phyloP scores from a whole-genome alignment of 2,797 vertebrate species.

The Tokudaia tokunoshimensis region DNA sequence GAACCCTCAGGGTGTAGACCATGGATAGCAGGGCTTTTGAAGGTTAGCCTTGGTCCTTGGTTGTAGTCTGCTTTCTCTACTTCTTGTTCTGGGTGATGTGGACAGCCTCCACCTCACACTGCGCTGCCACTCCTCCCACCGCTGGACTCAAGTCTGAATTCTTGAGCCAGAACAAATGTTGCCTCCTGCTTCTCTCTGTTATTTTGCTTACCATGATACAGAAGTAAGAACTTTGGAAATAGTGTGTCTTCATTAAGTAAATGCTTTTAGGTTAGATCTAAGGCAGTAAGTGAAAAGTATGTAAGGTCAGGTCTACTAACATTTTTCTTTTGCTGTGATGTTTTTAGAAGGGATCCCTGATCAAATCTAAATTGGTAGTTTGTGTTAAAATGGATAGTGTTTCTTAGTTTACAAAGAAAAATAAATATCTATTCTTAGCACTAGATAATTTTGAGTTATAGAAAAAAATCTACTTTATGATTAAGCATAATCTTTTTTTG shows the following conservation, averaged over 20 bases:
- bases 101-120: neutral
- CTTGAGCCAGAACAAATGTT: neutral
- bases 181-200: neutral
- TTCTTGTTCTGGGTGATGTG: neutral
- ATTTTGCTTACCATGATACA: neutral
- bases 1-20: neutral
- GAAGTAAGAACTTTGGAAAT: neutral
- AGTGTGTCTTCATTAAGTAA: constrained; percentile 8
- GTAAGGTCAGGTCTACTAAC: neutral
- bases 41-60: neutral
- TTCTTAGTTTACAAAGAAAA: constrained; percentile 47
- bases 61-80: neutral
- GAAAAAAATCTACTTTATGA: constrained; percentile 8
- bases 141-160: neutral
- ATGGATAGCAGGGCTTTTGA: neutral
- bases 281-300: constrained; percentile 6
- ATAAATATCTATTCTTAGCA: constrained; percentile 26
- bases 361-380: constrained; percentile 37
- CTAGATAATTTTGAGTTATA: constrained; percentile 32
- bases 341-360: neutral
- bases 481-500: neutral
- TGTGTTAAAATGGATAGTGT: constrained; percentile 16
- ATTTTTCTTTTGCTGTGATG: neutral
- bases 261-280: neutral
- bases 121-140: neutral